Evolutionary conservation across 37 sponge, comb jelly and placozoan genomes (phyloP), one percentile per base, ranked within the genome.

Genomic region (Mnemiopsis leidyi): DNA sequence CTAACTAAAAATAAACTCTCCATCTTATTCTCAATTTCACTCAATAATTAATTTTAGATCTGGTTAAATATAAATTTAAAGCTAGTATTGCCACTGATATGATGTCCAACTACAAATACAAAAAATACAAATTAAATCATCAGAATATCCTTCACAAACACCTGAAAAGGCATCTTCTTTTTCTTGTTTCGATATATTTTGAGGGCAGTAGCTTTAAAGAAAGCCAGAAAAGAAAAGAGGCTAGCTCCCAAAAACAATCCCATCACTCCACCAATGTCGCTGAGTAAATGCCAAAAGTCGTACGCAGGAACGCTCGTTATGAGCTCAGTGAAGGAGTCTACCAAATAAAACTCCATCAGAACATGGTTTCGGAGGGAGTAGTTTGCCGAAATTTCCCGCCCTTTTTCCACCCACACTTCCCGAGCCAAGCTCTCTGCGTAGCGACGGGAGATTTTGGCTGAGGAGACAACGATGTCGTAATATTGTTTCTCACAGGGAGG

Each of bases 341-440:
- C 30, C 30, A 71, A 5, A 24, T 71, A 71, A 28, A 71, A 71
- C 75, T 71, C 75, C 75, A 71, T 71, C 75, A 71, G 75, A 23
- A 71, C 75, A 28, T 71, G 75, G 75, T 71, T 71, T 18, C 3
- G 3, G 3, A 71, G 75, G 21, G 20, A 29, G 30, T 71, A 71
- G n/a, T 71, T 24, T 18, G 75, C 75, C 3, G 75, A 29, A n/a
- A 28, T 2, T 13, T 71, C 20, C 75, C 2, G 20, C 30, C 30
- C 75, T 71, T 18, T 18, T 5, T 71, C 30, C 21, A 23, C 3
- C 3, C 75, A 5, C n/a, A 71, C 3, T 5, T 71, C 3, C 75
- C 20, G 5, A 18, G 75, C 75, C 75, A 71, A 5, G 20, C 2
- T 28, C 30, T 5, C 20, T 13, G 75, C 75, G 75, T 71, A 23